Evolutionary conservation across 2,797 vertebrate genomes (phyloP), one percentile per base, ranked within the genome.

Genomic region (Halcyon badia): DNA sequence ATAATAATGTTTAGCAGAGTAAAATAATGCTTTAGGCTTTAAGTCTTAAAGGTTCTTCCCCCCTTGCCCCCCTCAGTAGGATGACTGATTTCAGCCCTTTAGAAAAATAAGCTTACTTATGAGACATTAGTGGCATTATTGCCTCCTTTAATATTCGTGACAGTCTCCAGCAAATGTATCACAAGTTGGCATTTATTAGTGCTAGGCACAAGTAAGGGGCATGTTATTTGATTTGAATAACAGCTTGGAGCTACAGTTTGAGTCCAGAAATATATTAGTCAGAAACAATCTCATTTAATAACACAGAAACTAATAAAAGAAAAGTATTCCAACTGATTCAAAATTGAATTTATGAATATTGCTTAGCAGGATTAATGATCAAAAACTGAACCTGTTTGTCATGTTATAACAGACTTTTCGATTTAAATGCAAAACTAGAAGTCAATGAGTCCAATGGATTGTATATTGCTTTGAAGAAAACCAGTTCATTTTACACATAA

Each of bases 161-260:
- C 98, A 98, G 98, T 98, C 97, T 98, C 98, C 98, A 98, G 98
- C 99, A 99, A 99, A 99, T 99, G 99, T 99, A 99, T 99, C 99
- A 98, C 98, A 98, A 98, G 98, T 97, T 99, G 99, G 99, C 99
- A 99, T 99, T 99, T 99, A 99, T 99, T 99, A 99, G 99, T 99
- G 98, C 97, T 98, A 98, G 99, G 99, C 99, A 99, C 99, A 99
- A 99, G 99, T 99, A 99, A 99, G 99, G 99, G 99, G 98, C 99
- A 99, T 99, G 99, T 99, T 99, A 99, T 99, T 99, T 99, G 99
- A 99, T 99, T 99, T 99, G 99, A 99, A 99, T 99, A 99, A 99
- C 99, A 99, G 99, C 99, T 99, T 95, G 98, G 98, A 99, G 99
- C 98, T 99, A 99, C 98, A 98, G 99, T 98, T 97, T 98, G 98